Evolutionary conservation across 2,113 vertebrate species (phyloP).

Genomic region (Albula glossodonta): DNA sequence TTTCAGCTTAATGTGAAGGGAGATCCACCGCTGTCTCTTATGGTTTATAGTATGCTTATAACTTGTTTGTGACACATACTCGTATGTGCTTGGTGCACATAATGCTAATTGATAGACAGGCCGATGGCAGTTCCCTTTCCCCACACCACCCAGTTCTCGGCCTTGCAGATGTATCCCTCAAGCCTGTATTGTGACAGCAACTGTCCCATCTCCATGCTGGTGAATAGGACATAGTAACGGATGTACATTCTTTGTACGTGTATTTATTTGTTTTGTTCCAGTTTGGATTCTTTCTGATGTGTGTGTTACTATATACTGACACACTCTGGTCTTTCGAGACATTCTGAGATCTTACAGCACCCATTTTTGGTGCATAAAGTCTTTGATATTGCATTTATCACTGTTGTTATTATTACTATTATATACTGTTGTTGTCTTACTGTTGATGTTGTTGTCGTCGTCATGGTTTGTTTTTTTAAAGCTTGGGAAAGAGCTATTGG

Average conservation of each 20-base stretch:
- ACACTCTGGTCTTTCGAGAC: conserved; percentile 53
- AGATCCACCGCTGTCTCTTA: too few relatives aligned
- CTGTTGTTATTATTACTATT: conserved; percentile 24
- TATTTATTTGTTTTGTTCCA: background rate
- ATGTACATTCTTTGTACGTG: conserved; percentile 32
- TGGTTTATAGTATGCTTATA: too few relatives aligned
- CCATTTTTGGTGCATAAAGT: conserved; percentile 46
- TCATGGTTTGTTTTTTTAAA: too few relatives aligned
- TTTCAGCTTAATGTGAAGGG: too few relatives aligned
- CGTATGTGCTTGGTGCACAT: too few relatives aligned
- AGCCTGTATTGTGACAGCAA: background rate
- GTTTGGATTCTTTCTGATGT: conserved; percentile 14
- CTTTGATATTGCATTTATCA: conserved; percentile 30
- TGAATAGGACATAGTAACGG: background rate
- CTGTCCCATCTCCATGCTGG: too few relatives aligned
- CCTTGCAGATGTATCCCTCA: background rate
- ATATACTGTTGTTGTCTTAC: too few relatives aligned
- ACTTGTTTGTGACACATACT: too few relatives aligned
- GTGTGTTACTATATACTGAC: conserved; percentile 28
- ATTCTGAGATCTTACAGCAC: conserved; percentile 52
- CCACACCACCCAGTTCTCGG: background rate
- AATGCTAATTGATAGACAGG: too few relatives aligned
- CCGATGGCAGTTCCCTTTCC: background rate
- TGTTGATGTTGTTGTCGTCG: too few relatives aligned
- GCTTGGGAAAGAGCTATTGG: conserved; percentile 43